Percentiles rank a stretch among this genome's conserved stretches.
phyloP scores from a whole-genome alignment of 2,888 invertebrate genomes.

The Uropetala carovei region DNA sequence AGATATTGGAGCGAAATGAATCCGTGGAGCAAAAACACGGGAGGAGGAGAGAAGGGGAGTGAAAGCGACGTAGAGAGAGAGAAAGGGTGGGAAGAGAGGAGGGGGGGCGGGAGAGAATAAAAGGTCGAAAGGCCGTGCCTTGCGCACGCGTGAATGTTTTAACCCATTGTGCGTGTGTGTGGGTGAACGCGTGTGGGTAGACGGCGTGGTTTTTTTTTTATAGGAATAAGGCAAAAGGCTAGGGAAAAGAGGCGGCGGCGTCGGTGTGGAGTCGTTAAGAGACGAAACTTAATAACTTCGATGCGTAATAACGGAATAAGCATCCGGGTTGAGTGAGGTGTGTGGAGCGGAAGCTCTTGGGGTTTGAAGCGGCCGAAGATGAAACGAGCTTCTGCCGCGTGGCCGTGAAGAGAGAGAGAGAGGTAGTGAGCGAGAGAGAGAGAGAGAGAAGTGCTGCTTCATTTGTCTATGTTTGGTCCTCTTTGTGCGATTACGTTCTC shows the following conservation, averaged over 20 bases:
- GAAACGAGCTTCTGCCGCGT: background rate
- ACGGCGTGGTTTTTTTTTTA: background rate
- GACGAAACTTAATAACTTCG: background rate
- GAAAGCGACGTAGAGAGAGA: no score
- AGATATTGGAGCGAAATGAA: background rate
- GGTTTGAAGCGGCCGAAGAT: background rate
- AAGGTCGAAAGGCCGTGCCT: background rate
- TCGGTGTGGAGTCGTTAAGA: background rate
- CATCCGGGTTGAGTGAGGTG: background rate
- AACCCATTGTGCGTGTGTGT: background rate
- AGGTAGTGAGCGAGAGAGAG: no score
- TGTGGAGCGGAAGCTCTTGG: background rate
- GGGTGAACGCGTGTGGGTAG: background rate
- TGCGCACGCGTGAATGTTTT: background rate
- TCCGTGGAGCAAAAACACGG: background rate
- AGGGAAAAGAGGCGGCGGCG: background rate
- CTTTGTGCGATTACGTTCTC: background rate
- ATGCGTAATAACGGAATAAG: slow-evolving; percentile 22
- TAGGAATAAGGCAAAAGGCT: background rate
- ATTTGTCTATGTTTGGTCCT: background rate
- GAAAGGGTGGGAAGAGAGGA: background rate
- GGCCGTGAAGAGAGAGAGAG: background rate
- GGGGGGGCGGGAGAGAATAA: background rate
- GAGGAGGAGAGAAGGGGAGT: background rate
- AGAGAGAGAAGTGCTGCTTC: background rate